Evolutionary conservation across 2,797 vertebrate species (phyloP), one percentile per base, ranked within the genome.

Genomic region (Dendrocincla fuliginosa): DNA sequence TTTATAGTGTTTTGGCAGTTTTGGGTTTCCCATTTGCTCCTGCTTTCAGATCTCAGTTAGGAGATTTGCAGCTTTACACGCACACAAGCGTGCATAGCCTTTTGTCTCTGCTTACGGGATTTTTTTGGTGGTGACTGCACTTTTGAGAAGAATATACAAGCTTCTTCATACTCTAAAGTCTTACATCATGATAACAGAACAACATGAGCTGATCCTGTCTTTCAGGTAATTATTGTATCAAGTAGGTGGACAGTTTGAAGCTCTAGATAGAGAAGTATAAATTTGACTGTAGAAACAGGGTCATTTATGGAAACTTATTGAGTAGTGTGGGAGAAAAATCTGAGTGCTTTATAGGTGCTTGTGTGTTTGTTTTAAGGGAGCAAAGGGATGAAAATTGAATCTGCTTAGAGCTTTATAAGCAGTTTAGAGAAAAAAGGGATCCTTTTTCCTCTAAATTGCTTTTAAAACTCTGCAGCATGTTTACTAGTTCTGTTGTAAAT

Each of bases 81-180:
- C 11, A 13, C 10, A 2, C 6, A 64, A 53, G 23, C 35, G 11
- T 2, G 7, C 11, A 4, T 17, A 4, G 6, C 6, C 1, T 74
- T 83, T 57, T 63, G 20, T 33, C 17, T 69, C 5, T 0, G 2
- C 35, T 83, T 76, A 57, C 27, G 70, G 32, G 15, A 0, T 11
- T 79, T 83, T 83, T 80, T 71, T 49, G 44, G 27, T 93, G 41
- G 8, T 74, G 37, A 30, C 23, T 69, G 22, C 27, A 19, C 47
- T 86, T 90, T 35, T 0, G 10, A 47, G 64, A 74, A 73, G 33
- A 61, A 11, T 39, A 5, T 16, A 6, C 28, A 39, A 39, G 10
- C 9, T 55, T 57, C 17, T 89, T 73, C 17, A 13, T 80, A 11
- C 8, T 75, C 12, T 16, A 7, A 46, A 53, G 18, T 49, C 18